Percentiles rank a stretch among this genome's conserved stretches.
Evolutionary conservation across 2,113 vertebrate species (phyloP).

Genomic region (Microtus richardsoni): DNA sequence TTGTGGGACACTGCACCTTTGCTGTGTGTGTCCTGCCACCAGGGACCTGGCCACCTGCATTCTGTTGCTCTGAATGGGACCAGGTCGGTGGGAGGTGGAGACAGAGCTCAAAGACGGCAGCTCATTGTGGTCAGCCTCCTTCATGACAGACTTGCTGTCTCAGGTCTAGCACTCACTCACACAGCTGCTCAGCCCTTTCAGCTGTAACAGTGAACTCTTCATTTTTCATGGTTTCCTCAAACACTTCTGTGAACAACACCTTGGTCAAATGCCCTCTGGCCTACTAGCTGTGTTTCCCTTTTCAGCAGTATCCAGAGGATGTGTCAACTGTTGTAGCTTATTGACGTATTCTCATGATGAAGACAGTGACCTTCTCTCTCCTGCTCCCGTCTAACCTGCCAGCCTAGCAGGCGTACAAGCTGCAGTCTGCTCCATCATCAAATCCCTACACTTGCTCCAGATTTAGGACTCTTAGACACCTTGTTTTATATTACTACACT

Average conservation of each 20-base stretch:
- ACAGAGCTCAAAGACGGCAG: not conserved
- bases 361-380: not conserved
- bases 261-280: not conserved
- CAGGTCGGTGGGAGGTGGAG: fast-evolving
- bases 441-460: not conserved
- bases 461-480: not conserved
- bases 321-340: not conserved
- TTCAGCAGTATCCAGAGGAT: not conserved
- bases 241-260: not conserved
- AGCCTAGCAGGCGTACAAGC: not conserved
- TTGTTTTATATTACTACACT: not conserved
- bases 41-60: fast-evolving
- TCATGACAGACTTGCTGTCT: not conserved
- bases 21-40: not conserved
- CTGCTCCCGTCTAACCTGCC: not conserved
- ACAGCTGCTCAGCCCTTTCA: not conserved
- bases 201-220: not conserved
- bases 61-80: not conserved
- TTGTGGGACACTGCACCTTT: not conserved
- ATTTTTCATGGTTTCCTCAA: slow-evolving; percentile 11
- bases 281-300: not conserved
- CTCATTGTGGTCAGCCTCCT: not conserved
- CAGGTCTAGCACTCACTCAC: not conserved
- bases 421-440: not conserved
- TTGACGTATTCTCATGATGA: not conserved